Percentiles rank a stretch among this genome's conserved stretches.
Conservation (phyloP, 1,140 invertebrate species). For the Panagrolaimus sp. region DNA sequence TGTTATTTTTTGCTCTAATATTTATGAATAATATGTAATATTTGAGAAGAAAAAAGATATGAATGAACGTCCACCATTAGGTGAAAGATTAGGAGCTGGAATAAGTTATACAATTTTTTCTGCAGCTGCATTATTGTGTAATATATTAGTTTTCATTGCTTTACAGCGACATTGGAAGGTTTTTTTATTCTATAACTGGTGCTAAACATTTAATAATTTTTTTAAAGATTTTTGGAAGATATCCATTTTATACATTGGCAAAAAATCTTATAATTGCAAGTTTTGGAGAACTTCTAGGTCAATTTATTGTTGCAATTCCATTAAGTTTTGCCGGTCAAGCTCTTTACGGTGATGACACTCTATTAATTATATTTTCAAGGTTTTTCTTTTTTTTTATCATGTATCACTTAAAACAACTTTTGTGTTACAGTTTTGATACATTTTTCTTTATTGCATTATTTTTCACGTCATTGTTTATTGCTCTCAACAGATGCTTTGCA, state of each 20-base stretch:
- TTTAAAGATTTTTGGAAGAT: conserved; percentile 19
- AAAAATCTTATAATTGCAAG: conserved; percentile 19
- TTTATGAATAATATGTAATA: no score
- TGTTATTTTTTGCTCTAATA: no score
- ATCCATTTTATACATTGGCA: conserved; percentile 25
- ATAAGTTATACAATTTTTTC: conserved; percentile 21
- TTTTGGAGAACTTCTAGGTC: conserved; percentile 23
- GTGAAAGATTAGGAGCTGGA: conserved; percentile 23
- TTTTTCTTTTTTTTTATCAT: neutral
- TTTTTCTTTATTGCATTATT: conserved; percentile 25
- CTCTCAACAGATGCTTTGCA: conserved; percentile 21
- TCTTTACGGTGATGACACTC: conserved; percentile 26
- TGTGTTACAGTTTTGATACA: conserved; percentile 26
- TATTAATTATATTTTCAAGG: conserved; percentile 23
- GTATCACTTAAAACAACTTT: neutral
- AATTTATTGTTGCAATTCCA: conserved; percentile 26
- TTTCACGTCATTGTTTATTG: conserved; percentile 24
- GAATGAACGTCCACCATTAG: conserved; percentile 18
- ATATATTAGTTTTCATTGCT: conserved; percentile 22
- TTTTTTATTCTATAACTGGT: conserved; percentile 3
- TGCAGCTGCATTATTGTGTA: neutral
- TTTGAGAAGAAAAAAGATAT: neutral
- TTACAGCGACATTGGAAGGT: conserved; percentile 21
- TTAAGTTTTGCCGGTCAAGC: conserved; percentile 22
- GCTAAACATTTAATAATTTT: neutral